Conservation (phyloP, 2,797 vertebrate genomes). For the Salmo trutta region DNA sequence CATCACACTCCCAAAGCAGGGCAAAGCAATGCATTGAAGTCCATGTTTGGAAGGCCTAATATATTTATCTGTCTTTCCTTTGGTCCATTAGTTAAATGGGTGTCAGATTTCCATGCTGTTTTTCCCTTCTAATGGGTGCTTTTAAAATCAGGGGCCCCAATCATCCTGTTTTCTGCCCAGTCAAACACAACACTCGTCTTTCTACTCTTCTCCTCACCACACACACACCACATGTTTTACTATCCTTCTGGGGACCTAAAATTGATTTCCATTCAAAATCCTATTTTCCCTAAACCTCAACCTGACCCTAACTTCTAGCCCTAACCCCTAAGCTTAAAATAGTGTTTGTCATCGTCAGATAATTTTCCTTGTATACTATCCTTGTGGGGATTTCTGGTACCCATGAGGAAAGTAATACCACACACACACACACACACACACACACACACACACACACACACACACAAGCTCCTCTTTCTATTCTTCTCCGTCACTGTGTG, state of each 20-base stretch:
- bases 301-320: no score
- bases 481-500: conserved; percentile 8
- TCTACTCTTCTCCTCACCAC: not conserved
- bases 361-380: no score
- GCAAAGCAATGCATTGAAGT: no score
- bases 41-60: not conserved
- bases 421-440: not conserved
- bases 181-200: not conserved
- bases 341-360: no score
- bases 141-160: not conserved
- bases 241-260: not conserved
- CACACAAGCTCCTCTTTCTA: not conserved
- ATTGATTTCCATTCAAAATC: not conserved
- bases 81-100: not conserved
- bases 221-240: not conserved
- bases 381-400: no score
- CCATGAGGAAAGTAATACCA: no score
- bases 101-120: not conserved
- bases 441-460: not conserved
- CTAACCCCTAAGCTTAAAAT: no score
- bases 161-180: not conserved
- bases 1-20: not conserved
- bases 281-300: no score
- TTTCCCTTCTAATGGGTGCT: not conserved
- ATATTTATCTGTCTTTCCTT: not conserved